Percentiles rank a stretch among this genome's conserved stretches.
phyloP scores from a whole-genome alignment of 2,113 vertebrate species.

The Grus americana region DNA sequence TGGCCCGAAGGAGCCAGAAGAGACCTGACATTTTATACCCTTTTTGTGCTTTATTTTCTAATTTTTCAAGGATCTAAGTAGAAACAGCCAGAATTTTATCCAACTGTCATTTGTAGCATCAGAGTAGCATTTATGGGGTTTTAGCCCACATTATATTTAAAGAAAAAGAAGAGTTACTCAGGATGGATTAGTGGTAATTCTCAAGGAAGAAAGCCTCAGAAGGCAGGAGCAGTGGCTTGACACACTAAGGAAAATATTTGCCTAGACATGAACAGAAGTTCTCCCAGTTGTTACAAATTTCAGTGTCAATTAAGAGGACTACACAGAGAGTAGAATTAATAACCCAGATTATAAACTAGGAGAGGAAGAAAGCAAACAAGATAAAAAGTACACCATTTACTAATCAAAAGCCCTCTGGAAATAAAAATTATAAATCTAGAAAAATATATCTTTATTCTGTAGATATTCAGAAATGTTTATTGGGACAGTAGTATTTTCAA shows the following conservation, averaged over 20 bases:
- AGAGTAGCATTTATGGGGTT: background rate
- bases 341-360: background rate
- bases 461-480: background rate
- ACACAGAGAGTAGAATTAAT: background rate
- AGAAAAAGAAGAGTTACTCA: background rate
- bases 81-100: background rate
- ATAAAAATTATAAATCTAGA: background rate
- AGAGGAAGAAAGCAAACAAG: background rate
- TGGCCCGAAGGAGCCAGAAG: background rate
- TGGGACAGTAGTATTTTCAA: background rate
- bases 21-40: background rate
- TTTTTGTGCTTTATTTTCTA: background rate
- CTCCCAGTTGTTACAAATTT: background rate
- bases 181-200: background rate
- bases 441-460: background rate
- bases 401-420: background rate
- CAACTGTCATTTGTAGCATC: background rate
- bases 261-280: background rate
- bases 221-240: background rate
- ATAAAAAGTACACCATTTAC: background rate
- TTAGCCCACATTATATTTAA: background rate
- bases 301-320: background rate
- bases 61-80: background rate
- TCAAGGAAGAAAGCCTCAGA: background rate
- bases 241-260: background rate